Evolutionary conservation across 1,140 invertebrate species (phyloP), one percentile per base, ranked within the genome.

Genomic region (Drosophila bocki): DNA sequence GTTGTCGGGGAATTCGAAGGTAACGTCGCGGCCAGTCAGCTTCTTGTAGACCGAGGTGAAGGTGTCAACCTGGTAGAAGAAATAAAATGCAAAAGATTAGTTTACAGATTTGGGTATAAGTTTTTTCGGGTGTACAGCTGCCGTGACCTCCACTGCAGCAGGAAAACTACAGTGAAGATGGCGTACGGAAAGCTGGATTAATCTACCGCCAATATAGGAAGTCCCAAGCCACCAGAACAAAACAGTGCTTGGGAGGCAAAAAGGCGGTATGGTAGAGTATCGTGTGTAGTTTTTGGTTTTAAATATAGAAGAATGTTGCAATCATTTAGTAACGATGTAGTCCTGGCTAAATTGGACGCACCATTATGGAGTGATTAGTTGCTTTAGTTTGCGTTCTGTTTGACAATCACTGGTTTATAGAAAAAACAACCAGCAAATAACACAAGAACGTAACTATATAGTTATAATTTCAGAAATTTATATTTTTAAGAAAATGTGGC

Each of bases 41-140:
- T 99, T 99, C 94, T 99, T 99, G 95, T 99, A 99, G 65, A 99
- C 98, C 74, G 97, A 97, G 81, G 97, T 96, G 95, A 99, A 99
- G 51, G 99, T 99, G 87, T 99, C 99, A 83, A 99, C 96, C 98
- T 99, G 94, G 71, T 88, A 93, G 91, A 9, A 37, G 35, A 22
- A 3, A 32, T 1, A 13, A 51, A 51, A 32, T 33, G 3, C 6
- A 19, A 17, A 29, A 39, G 29, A 41, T 74, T 59, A 80, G 61
- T 68, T 9, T 11, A 3, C 11, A 7, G 0, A 44, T 39, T 15
- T 9, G 7, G 44, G 1, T 13, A 41, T 37, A 22, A 9, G 0
- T 19, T 41, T 15, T 19, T 39, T 17, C 8, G 19, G 5, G 13
- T 85, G 85, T 90, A 44, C 61, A 74, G 61, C 60, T 12, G 9